Conservation (phyloP, 2,888 invertebrate species). For the Odontothrips loti region DNA sequence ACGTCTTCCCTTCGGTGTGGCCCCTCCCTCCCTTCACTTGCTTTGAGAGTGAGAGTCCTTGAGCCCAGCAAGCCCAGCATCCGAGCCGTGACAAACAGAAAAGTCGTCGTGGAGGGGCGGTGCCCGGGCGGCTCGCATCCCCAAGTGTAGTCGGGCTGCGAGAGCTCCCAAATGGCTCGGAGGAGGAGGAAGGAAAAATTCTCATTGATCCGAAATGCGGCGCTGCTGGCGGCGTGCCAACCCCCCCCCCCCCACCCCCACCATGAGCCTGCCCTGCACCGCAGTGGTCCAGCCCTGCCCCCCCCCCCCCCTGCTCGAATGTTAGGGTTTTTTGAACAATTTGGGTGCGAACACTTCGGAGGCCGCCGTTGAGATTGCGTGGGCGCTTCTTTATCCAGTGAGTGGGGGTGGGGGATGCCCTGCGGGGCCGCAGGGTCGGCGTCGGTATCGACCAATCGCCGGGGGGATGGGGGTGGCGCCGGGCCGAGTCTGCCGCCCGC, state of each 20-base stretch:
- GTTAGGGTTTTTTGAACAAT: no score
- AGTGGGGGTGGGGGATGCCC: no score
- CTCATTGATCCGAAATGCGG: constrained; percentile 1
- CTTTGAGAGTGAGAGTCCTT: not conserved
- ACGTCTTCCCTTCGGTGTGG: no score
- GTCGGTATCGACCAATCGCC: not conserved
- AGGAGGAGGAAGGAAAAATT: not conserved
- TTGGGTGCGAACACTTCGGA: no score
- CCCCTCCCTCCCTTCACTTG: not conserved
- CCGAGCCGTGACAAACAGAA: no score
- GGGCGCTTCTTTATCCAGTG: no score
- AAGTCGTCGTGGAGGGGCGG: no score
- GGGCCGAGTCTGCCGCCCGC: not conserved
- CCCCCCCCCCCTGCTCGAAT: not conserved
- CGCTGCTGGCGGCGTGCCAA: not conserved
- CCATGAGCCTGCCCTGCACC: not conserved
- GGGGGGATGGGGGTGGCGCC: not conserved
- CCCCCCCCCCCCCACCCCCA: not conserved
- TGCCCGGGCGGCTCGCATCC: no score
- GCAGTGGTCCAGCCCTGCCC: not conserved
- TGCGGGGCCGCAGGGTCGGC: not conserved
- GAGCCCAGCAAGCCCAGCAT: not conserved
- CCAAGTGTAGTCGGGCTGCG: no score
- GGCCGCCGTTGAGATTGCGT: no score
- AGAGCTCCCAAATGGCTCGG: no score